Evolutionary conservation across 2,888 invertebrate genomes (phyloP).

Genomic region (Noctua janthina): DNA sequence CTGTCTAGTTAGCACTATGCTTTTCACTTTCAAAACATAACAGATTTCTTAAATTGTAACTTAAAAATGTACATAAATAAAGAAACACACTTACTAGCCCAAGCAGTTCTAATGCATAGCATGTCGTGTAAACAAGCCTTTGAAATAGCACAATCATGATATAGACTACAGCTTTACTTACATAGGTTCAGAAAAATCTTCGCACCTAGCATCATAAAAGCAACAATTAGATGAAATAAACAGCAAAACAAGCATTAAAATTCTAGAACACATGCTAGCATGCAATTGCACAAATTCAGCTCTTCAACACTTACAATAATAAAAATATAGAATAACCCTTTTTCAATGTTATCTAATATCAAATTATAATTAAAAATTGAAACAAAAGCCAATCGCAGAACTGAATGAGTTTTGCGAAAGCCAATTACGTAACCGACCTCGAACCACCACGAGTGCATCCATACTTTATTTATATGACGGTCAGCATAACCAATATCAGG

Average conservation of each 20-base stretch:
- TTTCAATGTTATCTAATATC: conserved; percentile 17
- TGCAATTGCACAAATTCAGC: conserved; percentile 42
- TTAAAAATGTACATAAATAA: conserved; percentile 40
- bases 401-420: conserved; percentile 24
- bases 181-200: conserved; percentile 3
- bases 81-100: conserved; percentile 7
- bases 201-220: conserved; percentile 45
- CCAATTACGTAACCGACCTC: conserved; percentile 40
- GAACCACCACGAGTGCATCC: conserved; percentile 19
- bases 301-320: conserved; percentile 9
- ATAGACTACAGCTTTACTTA: conserved; percentile 19
- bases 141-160: conserved; percentile 26
- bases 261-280: conserved; percentile 40
- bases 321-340: conserved; percentile 16
- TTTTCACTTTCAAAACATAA: conserved; percentile 44
- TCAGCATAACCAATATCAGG: conserved; percentile 54
- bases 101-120: conserved; percentile 31
- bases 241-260: conserved; percentile 10
- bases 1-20: conserved; percentile 58
- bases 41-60: not conserved
- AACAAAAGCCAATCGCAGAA: conserved; percentile 37
- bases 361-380: conserved; percentile 33
- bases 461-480: conserved; percentile 48
- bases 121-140: conserved; percentile 28
- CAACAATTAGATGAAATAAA: conserved; percentile 27